A percentile compares a stretch with the other conserved stretches of the same genome.
These are phyloP conservation scores for Cairina moschata DNA, from an alignment of 2,113 vertebrate genomes.

Conservation along the genomic window DNA sequence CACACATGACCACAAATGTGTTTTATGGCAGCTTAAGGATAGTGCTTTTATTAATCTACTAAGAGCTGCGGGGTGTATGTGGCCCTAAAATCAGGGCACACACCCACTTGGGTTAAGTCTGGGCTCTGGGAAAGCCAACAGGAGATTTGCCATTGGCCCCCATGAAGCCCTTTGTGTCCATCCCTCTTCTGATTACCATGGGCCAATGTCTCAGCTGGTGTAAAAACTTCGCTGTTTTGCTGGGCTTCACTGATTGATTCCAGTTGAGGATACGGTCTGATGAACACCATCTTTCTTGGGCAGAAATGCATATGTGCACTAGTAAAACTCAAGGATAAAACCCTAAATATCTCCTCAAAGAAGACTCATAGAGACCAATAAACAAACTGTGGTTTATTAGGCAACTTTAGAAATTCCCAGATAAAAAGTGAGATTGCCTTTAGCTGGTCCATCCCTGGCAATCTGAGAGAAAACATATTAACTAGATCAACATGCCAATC, in stretches of 20 bases:
- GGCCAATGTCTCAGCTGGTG: neutral
- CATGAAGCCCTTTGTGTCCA: neutral
- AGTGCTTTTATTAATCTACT: neutral
- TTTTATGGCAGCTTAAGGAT: neutral
- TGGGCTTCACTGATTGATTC: neutral
- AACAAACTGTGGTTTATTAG: neutral
- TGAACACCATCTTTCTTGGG: neutral
- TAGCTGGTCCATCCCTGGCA: neutral
- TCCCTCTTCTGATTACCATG: neutral
- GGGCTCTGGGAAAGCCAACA: neutral
- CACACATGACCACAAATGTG: constrained; percentile 43
- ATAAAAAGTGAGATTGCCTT: neutral
- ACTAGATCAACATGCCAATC: neutral
- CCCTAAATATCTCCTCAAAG: neutral
- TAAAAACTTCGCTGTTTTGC: neutral
- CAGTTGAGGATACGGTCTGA: neutral
- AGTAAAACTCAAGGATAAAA: neutral
- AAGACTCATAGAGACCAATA: neutral
- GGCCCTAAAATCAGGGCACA: neutral
- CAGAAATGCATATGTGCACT: neutral
- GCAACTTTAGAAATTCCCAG: neutral
- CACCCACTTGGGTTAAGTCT: neutral
- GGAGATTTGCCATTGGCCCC: neutral
- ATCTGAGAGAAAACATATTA: neutral
- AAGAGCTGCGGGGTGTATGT: neutral